Conservation (phyloP, 92 coral and sea anemone genomes). For the Palythoa grandis region DNA sequence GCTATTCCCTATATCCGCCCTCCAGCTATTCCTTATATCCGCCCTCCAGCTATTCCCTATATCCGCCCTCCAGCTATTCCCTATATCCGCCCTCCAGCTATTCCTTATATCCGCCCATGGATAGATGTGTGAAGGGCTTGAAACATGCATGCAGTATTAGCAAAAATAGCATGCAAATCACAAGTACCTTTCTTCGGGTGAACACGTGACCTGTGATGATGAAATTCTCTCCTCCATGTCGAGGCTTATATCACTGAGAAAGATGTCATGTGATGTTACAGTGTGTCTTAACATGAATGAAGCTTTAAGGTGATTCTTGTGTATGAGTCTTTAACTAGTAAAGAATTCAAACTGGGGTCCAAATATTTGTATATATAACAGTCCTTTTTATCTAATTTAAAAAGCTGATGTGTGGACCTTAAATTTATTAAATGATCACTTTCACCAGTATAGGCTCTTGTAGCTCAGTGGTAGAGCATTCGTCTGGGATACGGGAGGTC, state of each 20-base stretch:
- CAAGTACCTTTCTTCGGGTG: constrained; percentile 38
- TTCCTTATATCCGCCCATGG: neutral
- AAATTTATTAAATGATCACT: too few relatives aligned
- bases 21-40: too few relatives aligned
- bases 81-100: neutral
- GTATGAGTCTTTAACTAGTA: neutral
- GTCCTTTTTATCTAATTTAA: too few relatives aligned
- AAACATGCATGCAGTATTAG: constrained; percentile 8
- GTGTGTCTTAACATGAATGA: constrained; percentile 33
- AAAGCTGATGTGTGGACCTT: too few relatives aligned
- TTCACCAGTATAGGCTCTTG: too few relatives aligned
- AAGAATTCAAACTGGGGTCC: neutral
- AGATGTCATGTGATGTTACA: constrained; percentile 21
- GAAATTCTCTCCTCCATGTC: constrained; percentile 14
- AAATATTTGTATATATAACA: neutral
- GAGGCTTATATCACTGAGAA: constrained; percentile 37
- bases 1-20: too few relatives aligned
- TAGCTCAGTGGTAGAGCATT: too few relatives aligned
- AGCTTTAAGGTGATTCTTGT: neutral
- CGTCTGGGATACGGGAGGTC: too few relatives aligned
- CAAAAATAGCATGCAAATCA: constrained; percentile 18
- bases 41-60: too few relatives aligned
- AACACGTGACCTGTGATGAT: constrained; percentile 20
- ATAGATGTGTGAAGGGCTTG: neutral
- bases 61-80: too few relatives aligned